A percentile compares a stretch with the other conserved stretches of the same genome.
Conservation (phyloP, 2,113 vertebrate genomes). For the Pipa parva region DNA sequence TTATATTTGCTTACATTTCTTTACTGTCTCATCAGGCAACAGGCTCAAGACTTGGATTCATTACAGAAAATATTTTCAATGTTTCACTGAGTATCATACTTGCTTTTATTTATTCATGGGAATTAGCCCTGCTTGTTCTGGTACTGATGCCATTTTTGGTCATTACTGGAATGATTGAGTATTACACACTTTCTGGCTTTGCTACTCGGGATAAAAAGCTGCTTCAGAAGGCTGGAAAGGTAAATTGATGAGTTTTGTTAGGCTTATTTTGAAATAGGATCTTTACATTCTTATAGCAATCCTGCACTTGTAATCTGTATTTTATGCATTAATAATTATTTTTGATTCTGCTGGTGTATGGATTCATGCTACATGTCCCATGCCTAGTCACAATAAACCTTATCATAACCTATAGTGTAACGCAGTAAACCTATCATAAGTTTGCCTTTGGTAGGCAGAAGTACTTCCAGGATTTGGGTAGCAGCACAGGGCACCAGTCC, state of each 20-base stretch:
- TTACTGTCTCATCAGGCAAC: constrained; percentile 42
- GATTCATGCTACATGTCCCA: neutral
- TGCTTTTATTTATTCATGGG: constrained; percentile 45
- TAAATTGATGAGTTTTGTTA: neutral
- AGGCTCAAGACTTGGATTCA: constrained; percentile 45
- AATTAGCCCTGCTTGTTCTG: constrained; percentile 52
- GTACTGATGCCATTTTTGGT: constrained; percentile 39
- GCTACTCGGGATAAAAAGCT: constrained; percentile 50
- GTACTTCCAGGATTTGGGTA: too few species aligned
- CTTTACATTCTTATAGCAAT: neutral
- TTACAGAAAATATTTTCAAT: constrained; percentile 44
- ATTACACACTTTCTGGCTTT: constrained; percentile 36
- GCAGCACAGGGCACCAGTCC: too few species aligned
- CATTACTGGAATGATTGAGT: constrained; percentile 46
- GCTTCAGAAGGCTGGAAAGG: constrained; percentile 42
- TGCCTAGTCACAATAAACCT: neutral
- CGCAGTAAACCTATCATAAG: neutral
- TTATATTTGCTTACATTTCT: neutral
- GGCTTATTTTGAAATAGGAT: neutral
- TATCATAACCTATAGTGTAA: neutral
- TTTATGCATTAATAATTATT: neutral
- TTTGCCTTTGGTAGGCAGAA: too few species aligned
- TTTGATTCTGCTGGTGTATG: neutral
- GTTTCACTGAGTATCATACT: constrained; percentile 47
- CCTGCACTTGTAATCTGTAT: neutral